Evolutionary conservation across 2,797 vertebrate genomes (phyloP).

Genomic region (Sylvilagus floridanus): DNA sequence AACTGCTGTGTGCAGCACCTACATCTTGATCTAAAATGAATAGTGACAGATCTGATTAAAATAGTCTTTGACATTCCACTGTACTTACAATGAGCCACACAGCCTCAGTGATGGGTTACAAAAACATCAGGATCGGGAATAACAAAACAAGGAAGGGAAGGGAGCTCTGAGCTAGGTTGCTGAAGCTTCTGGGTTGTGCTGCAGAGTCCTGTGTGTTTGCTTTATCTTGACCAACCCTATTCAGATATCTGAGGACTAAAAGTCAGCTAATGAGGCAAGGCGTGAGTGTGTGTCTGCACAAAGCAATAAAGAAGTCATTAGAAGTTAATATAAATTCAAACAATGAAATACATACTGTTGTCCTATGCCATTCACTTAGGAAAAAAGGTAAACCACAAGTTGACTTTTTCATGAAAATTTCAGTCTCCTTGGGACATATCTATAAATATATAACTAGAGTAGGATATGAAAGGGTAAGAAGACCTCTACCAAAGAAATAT

Average conservation of each 20-base stretch:
- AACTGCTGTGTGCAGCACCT: no score
- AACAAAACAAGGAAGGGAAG: background rate
- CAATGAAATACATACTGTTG: background rate
- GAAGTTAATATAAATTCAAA: slow-evolving; percentile 1
- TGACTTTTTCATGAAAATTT: background rate
- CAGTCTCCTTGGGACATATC: background rate
- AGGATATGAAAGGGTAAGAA: background rate
- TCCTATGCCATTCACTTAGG: background rate
- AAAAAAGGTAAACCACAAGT: background rate
- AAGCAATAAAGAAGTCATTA: background rate
- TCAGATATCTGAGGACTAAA: background rate
- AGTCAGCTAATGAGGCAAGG: background rate
- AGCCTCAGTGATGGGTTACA: background rate
- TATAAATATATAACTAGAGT: background rate
- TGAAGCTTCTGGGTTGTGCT: background rate
- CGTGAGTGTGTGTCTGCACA: background rate
- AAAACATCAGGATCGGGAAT: background rate
- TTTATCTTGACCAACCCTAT: background rate
- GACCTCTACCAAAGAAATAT: background rate
- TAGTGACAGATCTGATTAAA: background rate
- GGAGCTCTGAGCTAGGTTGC: background rate
- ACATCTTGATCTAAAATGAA: no score
- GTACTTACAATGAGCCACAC: background rate
- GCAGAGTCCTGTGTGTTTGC: background rate
- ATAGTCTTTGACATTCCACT: background rate